Base-by-base conservation (phyloP, 2,888 invertebrate species). In the Eilema griseolum region DNA sequence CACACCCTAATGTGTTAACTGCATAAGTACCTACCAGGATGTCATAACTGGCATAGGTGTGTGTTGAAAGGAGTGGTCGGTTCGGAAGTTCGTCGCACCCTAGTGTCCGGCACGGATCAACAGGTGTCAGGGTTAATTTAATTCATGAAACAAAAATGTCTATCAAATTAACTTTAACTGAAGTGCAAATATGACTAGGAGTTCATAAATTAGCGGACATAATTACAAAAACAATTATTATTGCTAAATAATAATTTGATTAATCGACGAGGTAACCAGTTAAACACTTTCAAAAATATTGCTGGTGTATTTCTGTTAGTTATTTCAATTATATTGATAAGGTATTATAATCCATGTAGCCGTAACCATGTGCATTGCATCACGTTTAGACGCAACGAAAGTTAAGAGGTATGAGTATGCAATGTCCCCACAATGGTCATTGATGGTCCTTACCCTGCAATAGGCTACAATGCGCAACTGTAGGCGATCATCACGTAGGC, bases 141-240 rank as follows among this genome's bases (percentile, higher is more conserved):
- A 81, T 81, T 71, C 71, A 61, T 68, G 70, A 79, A 76, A 81
- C 72, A 71, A 74, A 68, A 59, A 41, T n/a, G 41, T 41, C 59
- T 56, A 31, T 26, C 41, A 20, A 26, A 11, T 20, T 33, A 20
- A 1, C 46, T 41, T 12, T n/a, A n/a, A n/a, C n/a, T n/a, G 46
- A 20, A 41, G 14, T 46, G 46, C 46, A 46, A 46, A 46, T 20
- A 46, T 46, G 46, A 46, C 16, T 41, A 16, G 4, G 41, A 3
- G 0, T 46, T 46, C 16, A 46, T 46, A 20, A 52, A 52, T n/a
- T 52, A n/a, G 52, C n/a, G 1, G n/a, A n/a, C 52, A 8, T 52
- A n/a, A 52, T 52, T n/a, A n/a, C 8, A 10, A 8, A 52, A n/a
- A 52, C 10, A 10, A 10, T 20, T 52, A n/a, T 2, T 52, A n/a